Conservation (phyloP, 2,888 invertebrate species). For the Podotricha telesiphe region DNA sequence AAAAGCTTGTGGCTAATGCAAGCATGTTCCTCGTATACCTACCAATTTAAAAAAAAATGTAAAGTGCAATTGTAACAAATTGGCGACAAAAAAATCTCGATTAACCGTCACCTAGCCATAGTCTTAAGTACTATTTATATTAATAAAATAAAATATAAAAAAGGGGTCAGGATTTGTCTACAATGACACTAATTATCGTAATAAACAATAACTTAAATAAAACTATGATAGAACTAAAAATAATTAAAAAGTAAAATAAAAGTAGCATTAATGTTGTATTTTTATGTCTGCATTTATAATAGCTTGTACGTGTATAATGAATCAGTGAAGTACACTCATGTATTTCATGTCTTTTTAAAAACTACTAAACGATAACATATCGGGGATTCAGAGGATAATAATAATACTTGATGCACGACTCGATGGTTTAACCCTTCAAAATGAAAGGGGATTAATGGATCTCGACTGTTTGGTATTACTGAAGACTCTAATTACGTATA, state of each 20-base stretch:
- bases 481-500: conserved; percentile 80
- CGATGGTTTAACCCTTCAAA: conserved; percentile 69
- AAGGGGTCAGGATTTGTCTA: too few relatives aligned
- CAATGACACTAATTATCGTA: too few relatives aligned
- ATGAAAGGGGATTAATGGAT: conserved; percentile 77
- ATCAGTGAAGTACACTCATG: not conserved
- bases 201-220: not conserved
- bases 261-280: not conserved
- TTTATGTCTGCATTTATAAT: not conserved
- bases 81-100: too few relatives aligned
- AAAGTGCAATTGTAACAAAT: too few relatives aligned
- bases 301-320: not conserved
- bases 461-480: conserved; percentile 74
- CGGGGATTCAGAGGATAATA: conserved; percentile 33
- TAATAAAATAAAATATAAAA: too few relatives aligned
- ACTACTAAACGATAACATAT: conserved; percentile 17
- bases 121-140: too few relatives aligned
- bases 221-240: not conserved
- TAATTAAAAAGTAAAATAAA: not conserved
- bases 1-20: not conserved
- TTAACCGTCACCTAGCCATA: too few relatives aligned
- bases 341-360: conserved; percentile 5
- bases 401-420: conserved; percentile 64
- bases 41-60: too few relatives aligned
- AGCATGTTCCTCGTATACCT: too few relatives aligned